A percentile compares a stretch with the other conserved stretches of the same genome.
These are phyloP conservation scores for Eupristina koningsbergeri DNA, from an alignment of 1,140 invertebrate species.

Conservation along the genomic window DNA sequence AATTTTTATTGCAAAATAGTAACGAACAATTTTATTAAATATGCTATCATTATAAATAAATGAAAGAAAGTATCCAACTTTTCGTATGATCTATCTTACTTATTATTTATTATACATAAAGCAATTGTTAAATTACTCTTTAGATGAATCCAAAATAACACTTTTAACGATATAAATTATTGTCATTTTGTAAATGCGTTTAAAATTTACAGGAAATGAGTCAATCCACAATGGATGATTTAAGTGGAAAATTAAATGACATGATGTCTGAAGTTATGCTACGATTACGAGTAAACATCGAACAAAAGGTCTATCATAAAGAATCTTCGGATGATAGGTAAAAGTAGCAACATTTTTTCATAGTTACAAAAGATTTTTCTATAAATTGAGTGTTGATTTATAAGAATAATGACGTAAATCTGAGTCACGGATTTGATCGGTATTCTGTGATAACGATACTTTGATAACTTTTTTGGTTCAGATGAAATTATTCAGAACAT, in stretches of 20 bases:
- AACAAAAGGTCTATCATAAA: slow-evolving; percentile 20
- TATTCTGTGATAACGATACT: background rate
- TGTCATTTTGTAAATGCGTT: background rate
- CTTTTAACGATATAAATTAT: background rate
- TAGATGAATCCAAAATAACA: too few relatives aligned
- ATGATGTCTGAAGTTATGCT: slow-evolving; percentile 57
- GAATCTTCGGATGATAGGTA: slow-evolving; percentile 11
- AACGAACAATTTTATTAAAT: too few relatives aligned
- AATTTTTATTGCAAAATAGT: too few relatives aligned
- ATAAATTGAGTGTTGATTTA: background rate
- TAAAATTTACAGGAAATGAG: slow-evolving; percentile 54
- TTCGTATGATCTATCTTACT: too few relatives aligned
- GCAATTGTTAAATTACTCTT: too few relatives aligned
- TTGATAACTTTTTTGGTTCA: background rate
- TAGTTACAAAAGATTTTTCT: slow-evolving; percentile 37
- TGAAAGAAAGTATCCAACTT: too few relatives aligned
- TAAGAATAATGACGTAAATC: background rate
- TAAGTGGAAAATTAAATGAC: slow-evolving; percentile 52
- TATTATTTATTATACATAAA: too few relatives aligned
- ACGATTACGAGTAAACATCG: slow-evolving; percentile 30
- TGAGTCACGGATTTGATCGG: background rate
- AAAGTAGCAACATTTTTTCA: slow-evolving; percentile 30
- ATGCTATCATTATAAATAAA: too few relatives aligned
- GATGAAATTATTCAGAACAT: background rate
- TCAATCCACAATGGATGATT: slow-evolving; percentile 52